phyloP scores from a whole-genome alignment of 1,140 invertebrate genomes.

The Chironomus striatipennis region DNA sequence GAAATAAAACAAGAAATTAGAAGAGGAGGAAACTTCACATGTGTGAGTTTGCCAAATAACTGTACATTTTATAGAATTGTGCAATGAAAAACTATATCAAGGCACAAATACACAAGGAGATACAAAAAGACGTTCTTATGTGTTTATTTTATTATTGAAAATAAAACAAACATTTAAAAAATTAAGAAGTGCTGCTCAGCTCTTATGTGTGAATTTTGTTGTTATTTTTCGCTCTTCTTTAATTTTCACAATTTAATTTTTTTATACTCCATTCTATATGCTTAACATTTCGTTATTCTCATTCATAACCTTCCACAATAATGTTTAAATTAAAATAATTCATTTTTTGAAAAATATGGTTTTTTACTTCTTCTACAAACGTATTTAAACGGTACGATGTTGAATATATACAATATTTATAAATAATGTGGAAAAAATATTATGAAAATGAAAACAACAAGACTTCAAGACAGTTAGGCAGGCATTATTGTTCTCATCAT shows the following conservation, averaged over 20 bases:
- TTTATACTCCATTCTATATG: too few species aligned
- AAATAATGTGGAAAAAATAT: neutral
- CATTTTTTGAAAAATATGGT: neutral
- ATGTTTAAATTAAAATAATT: neutral
- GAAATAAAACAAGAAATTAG: too few species aligned
- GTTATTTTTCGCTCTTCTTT: neutral
- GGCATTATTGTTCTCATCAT: too few species aligned
- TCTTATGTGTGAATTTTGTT: neutral
- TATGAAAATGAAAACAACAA: neutral
- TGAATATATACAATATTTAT: neutral
- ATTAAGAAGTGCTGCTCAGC: neutral
- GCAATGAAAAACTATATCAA: too few species aligned
- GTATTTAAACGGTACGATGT: neutral
- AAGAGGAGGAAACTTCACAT: too few species aligned
- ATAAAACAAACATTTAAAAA: neutral
- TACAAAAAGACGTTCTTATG: too few species aligned
- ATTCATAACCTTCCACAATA: slow-evolving; percentile 1
- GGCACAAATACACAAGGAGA: too few species aligned
- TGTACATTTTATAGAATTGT: too few species aligned
- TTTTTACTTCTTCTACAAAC: neutral
- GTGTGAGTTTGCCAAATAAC: too few species aligned
- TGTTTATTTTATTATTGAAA: too few species aligned
- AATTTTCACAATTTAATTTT: too few species aligned
- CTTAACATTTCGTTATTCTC: neutral
- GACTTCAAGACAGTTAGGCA: neutral